These are phyloP conservation scores for Pocillopora verrucosa DNA, from an alignment of 64 coral and sea anemone species.

Conservation along the genomic window DNA sequence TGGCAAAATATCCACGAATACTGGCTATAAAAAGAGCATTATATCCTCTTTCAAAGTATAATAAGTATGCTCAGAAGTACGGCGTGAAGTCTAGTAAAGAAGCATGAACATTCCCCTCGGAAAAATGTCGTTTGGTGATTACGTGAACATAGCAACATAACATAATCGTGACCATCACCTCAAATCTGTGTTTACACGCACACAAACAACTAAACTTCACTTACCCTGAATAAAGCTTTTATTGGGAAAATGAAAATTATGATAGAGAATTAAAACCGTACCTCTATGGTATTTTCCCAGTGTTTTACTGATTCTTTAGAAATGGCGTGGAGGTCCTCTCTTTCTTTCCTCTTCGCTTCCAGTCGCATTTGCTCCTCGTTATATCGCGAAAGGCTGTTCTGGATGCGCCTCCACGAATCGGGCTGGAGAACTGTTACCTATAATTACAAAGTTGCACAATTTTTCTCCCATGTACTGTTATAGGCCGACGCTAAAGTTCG, in stretches of 20 bases:
- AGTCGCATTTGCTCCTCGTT: slow-evolving; percentile 86
- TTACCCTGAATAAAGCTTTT: background rate
- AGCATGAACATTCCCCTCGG: no score
- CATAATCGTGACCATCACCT: no score
- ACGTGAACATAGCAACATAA: no score
- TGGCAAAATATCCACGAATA: no score
- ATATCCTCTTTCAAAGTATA: no score
- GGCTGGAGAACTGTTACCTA: slow-evolving; percentile 96
- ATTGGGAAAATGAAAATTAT: background rate
- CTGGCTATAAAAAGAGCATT: no score
- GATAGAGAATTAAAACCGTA: background rate
- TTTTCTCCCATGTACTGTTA: background rate
- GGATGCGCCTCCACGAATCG: slow-evolving; percentile 88
- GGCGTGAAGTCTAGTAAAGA: no score
- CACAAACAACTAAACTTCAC: background rate
- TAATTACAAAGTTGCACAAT: background rate
- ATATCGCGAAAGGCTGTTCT: slow-evolving; percentile 90
- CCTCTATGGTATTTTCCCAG: slow-evolving; percentile 99
- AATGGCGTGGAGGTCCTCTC: slow-evolving; percentile 72
- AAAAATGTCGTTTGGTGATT: no score
- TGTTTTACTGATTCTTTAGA: slow-evolving; percentile 88
- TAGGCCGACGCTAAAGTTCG: background rate
- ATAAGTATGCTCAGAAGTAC: no score
- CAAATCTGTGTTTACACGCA: no score
- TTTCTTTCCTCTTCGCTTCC: slow-evolving; percentile 70